Evolutionary conservation across 2,888 invertebrate genomes (phyloP).

Genomic region (Pasiphila rectangulata): DNA sequence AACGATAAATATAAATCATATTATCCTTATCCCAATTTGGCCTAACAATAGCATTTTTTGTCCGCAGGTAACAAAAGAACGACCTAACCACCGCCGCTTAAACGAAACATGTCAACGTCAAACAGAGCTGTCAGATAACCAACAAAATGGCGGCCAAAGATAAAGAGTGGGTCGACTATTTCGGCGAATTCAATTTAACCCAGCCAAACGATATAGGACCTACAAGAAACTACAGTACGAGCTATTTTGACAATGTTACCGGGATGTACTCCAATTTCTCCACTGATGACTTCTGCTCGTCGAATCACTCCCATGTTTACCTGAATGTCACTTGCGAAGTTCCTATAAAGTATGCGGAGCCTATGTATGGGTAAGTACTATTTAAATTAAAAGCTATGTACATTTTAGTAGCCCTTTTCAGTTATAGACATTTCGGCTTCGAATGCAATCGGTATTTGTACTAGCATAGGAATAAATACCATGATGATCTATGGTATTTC

Average conservation of each 20-base stretch:
- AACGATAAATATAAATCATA: not conserved
- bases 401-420: no score
- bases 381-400: no score
- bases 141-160: conserved; percentile 59
- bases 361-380: conserved; percentile 83
- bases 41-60: conserved; percentile 19
- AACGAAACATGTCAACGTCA: conserved; percentile 32
- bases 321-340: conserved; percentile 85
- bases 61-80: conserved; percentile 32
- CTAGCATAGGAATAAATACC: no score
- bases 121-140: conserved; percentile 49
- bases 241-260: conserved; percentile 52
- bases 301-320: conserved; percentile 69
- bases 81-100: conserved; percentile 19
- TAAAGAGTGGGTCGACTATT: conserved; percentile 58
- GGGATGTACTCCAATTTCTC: conserved; percentile 59
- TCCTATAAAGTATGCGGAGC: conserved; percentile 84
- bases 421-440: no score
- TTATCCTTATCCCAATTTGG: not conserved
- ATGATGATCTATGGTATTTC: no score
- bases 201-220: conserved; percentile 28
- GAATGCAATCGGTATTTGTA: no score
- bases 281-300: conserved; percentile 63
- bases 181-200: conserved; percentile 46
- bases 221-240: conserved; percentile 42